Base-by-base conservation (phyloP, 1,140 invertebrate species). In the Aphidius gifuensis region DNA sequence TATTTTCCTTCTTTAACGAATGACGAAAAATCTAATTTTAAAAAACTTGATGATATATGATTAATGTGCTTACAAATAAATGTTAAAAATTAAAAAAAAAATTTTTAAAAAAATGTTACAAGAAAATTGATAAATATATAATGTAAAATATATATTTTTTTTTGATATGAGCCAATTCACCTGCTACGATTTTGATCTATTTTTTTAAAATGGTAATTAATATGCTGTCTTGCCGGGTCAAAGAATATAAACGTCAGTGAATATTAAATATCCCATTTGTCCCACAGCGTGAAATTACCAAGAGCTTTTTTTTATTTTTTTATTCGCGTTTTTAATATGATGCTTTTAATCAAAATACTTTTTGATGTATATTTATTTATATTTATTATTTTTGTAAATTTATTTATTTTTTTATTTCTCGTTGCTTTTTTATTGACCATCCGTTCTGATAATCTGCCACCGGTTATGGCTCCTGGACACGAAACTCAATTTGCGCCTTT, bases 221-320 rank as follows among this genome's bases (percentile, higher is more conserved):
- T 21, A 59, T 47, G 44, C 57, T 39, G 47, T 42, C 39, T 59
- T 49, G 46, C 16, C 40, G 46, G 47, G 47, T 59, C 32, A 49
- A 59, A 11, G 16, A 23, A 11, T 48, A 50, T 49, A 49, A 59
- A 48, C 32, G 49, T 59, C 60, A 55, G 61, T 65, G 64, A 61
- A 65, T 58, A 65, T 61, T 61, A 65, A 65, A 65, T 65, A 61
- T 43, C 57, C 48, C 55, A 61, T 65, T 61, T 65, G 64, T 61
- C 56, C 64, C 50, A 48, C 47, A 61, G 60, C 64, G 64, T 65
- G 64, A 65, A 65, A 65, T 65, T 62, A 58, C 64, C 48, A 61
- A 62, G 50, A 55, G 43, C 38, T 53, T 38, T 42, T 55, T 38
- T 42, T 55, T 39, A n/a, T 40, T 16, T 55, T 55, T 55, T 55